Evolutionary conservation across 2,113 vertebrate species (phyloP), one percentile per base, ranked within the genome.

Genomic region (Bombycilla garrulus): DNA sequence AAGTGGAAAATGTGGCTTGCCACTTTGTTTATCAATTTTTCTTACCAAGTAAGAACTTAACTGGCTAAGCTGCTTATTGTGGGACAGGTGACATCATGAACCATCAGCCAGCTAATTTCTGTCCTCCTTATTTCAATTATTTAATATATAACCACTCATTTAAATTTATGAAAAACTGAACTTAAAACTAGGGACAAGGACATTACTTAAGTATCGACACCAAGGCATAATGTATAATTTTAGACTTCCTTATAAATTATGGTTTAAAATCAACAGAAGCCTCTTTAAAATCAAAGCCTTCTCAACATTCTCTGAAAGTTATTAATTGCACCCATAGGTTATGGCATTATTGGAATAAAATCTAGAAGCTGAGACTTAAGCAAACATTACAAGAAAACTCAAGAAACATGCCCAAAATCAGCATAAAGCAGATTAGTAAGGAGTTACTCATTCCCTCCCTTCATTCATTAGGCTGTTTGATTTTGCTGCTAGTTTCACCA

Each of bases 391-490:
- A 96, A 94, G 67, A 91, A 92, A 97, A 96, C 77, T 66, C 76
- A 92, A 92, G 74, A 93, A 95, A 89, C 95, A 95, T 96, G 97
- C 95, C 88, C 95, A 94, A 92, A 94, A 70, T 93, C 80, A 86
- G 93, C 88, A 80, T 50, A 90, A 95, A 96, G 96, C 42, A 1
- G 83, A 91, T 96, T 95, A 93, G 78, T 90, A 62, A 95, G 88
- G 78, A 94, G 88, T 66, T 86, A 35, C 85, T 83, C 82, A 70
- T 93, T 92, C 83, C 56, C 88, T 96, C 92, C 83, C 71, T 40
- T 98, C 97, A 99, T 93, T 99, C 99, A 69, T 91, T 98, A 50
- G 98, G 95, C 25, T 98, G 97, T 94, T 99, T 98, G 91, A 99
- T 98, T 97, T 99, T 99, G 91, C 98, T 97, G 66, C 98, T 98